phyloP scores from a whole-genome alignment of 2,888 invertebrate genomes.

The Euzophera pinguis region DNA sequence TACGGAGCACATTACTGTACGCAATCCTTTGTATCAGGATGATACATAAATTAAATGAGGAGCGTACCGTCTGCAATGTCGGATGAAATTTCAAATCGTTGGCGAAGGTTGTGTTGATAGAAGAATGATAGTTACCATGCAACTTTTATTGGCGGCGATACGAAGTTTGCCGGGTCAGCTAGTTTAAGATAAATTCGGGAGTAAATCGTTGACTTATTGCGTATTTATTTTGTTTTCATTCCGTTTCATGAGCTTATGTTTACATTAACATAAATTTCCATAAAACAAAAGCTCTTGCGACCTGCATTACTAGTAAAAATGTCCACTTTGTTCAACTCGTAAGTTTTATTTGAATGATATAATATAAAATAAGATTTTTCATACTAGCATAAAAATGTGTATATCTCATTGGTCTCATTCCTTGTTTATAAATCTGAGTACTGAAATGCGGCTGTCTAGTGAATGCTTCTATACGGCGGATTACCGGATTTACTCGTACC shows the following conservation, averaged over 20 bases:
- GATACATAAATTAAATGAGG: no score
- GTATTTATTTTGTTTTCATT: background rate
- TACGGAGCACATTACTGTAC: no score
- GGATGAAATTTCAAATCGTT: no score
- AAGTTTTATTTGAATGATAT: background rate
- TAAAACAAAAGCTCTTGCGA: background rate
- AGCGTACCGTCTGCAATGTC: no score
- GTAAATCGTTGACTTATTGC: background rate
- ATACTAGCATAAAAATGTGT: background rate
- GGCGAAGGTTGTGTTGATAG: no score
- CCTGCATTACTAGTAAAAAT: background rate
- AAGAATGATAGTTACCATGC: no score
- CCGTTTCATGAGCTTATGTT: background rate
- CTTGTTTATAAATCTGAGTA: slow-evolving; percentile 6
- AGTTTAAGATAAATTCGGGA: background rate
- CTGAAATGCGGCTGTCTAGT: slow-evolving; percentile 10
- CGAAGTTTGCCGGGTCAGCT: no score
- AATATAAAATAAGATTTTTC: no score
- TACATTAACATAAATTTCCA: background rate
- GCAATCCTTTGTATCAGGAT: no score
- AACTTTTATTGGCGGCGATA: no score
- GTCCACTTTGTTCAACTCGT: no score
- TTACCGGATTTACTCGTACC: slow-evolving; percentile 12
- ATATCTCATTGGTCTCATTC: background rate
- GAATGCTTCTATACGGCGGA: slow-evolving; percentile 3